Percentiles rank a stretch among this genome's conserved stretches.
Evolutionary conservation across 2,113 vertebrate species (phyloP).

Genomic region (Lepus europaeus): DNA sequence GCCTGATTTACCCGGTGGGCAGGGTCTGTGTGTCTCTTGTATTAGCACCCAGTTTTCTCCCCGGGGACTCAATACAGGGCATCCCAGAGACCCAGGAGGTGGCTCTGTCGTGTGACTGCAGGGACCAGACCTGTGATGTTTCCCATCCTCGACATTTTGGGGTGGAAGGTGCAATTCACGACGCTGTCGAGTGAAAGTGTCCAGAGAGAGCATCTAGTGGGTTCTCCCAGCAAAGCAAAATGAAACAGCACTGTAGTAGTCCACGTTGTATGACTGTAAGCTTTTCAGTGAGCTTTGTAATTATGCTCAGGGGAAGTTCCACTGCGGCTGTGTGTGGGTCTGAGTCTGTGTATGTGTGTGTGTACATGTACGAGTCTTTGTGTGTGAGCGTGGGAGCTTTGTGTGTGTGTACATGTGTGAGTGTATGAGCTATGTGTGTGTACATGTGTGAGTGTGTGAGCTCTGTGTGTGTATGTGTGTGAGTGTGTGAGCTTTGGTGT

Average conservation of each 20-base stretch:
- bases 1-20: not conserved
- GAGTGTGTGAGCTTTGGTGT: too few species aligned
- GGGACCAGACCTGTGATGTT: not conserved
- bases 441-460: too few species aligned
- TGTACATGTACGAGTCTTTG: too few species aligned
- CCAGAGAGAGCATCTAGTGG: not conserved
- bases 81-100: rapidly evolving
- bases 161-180: rapidly evolving
- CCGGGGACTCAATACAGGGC: rapidly evolving
- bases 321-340: not conserved
- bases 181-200: not conserved
- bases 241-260: not conserved
- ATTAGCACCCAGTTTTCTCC: not conserved
- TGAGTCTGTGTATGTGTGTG: too few species aligned
- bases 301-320: not conserved
- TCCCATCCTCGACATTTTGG: rapidly evolving
- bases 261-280: not conserved
- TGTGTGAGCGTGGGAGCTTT: too few species aligned
- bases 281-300: not conserved
- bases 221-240: not conserved
- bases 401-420: too few species aligned
- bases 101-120: not conserved
- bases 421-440: too few species aligned
- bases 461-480: too few species aligned
- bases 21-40: not conserved